These are phyloP conservation scores for Dissostichus mawsoni DNA, from an alignment of 2,113 vertebrate genomes.

Conservation along the genomic window DNA sequence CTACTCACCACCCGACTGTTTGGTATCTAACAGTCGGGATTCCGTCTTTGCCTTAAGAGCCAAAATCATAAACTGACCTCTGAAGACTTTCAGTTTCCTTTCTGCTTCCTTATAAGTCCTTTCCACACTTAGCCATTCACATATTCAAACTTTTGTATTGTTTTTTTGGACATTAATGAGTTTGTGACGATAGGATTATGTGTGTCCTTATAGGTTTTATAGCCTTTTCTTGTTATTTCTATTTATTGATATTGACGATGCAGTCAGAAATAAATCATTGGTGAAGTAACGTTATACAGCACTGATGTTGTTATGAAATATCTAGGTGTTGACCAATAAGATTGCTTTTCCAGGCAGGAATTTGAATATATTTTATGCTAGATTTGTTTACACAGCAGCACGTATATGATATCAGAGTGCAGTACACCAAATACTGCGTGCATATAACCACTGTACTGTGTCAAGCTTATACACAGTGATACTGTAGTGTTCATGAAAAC, in stretches of 20 bases:
- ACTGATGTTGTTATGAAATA: neutral
- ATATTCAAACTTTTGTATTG: neutral
- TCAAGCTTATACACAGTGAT: neutral
- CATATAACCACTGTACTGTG: neutral
- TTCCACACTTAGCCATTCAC: neutral
- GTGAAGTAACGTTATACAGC: neutral
- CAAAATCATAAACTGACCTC: slow-evolving; percentile 29
- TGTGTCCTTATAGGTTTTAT: no score
- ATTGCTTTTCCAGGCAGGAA: neutral
- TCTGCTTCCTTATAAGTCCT: neutral
- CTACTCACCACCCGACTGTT: neutral
- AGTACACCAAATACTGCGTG: neutral
- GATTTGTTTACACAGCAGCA: neutral
- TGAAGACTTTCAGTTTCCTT: neutral
- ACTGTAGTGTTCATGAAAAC: neutral
- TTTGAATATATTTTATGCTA: neutral
- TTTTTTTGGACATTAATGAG: neutral
- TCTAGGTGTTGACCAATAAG: neutral
- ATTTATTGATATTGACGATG: neutral
- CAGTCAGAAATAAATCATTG: neutral
- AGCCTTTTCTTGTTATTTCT: neutral
- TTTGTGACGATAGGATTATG: no score
- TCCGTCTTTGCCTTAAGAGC: slow-evolving; percentile 49
- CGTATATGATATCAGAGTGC: neutral
- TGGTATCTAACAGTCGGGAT: neutral